A percentile compares a stretch with the other conserved stretches of the same genome.
Evolutionary conservation across 64 coral and sea anemone genomes (phyloP).

Genomic region (Dendronephthya gigantea): DNA sequence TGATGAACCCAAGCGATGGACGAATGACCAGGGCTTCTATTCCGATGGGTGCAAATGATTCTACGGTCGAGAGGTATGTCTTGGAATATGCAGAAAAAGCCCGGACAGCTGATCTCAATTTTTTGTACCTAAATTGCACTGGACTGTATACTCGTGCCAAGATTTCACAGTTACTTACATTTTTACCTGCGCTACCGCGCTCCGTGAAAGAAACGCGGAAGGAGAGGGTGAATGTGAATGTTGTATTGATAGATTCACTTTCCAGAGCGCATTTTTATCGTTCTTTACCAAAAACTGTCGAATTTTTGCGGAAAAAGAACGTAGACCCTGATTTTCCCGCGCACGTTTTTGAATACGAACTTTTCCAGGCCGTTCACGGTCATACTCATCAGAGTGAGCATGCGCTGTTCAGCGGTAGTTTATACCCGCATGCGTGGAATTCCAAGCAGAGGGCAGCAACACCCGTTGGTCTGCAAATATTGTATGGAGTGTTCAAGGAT

Average conservation of each 20-base stretch:
- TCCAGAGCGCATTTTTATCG: slow-evolving; percentile 38
- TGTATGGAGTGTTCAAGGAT: slow-evolving; percentile 31
- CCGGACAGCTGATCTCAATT: not conserved
- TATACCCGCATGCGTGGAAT: not conserved
- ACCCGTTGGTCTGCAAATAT: not conserved
- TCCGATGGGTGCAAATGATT: not conserved
- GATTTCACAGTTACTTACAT: not conserved
- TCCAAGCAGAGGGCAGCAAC: slow-evolving; percentile 7
- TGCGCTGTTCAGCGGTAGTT: slow-evolving; percentile 14
- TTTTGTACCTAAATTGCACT: not conserved
- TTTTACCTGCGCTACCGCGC: not conserved
- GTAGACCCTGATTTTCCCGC: not conserved
- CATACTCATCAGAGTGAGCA: slow-evolving; percentile 24
- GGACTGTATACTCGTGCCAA: not conserved
- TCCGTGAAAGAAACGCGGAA: not conserved
- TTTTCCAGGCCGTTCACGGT: slow-evolving; percentile 27
- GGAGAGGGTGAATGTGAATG: slow-evolving; percentile 12
- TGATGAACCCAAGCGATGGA: not conserved
- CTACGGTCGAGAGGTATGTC: not conserved
- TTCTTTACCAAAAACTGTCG: slow-evolving; percentile 34
- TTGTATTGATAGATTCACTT: slow-evolving; percentile 22
- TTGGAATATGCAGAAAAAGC: not conserved
- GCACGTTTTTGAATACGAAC: slow-evolving; percentile 26
- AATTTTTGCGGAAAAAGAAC: slow-evolving; percentile 11
- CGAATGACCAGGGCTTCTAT: not conserved